phyloP scores from a whole-genome alignment of 2,888 invertebrate genomes.

The Heteromyza rotundicornis region DNA sequence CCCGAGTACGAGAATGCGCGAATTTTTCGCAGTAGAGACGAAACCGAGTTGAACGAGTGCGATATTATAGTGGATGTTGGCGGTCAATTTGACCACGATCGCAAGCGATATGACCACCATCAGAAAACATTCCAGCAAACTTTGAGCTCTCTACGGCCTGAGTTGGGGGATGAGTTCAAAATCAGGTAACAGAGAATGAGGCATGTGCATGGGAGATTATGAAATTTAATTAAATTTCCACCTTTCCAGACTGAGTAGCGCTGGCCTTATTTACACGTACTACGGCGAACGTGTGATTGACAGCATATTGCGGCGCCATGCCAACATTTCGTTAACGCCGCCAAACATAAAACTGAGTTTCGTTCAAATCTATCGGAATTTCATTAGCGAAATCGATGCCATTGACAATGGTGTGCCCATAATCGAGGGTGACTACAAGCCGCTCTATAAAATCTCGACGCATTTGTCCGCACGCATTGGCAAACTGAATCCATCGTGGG shows the following conservation, averaged over 20 bases:
- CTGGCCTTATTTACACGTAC: constrained; percentile 89
- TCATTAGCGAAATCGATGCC: constrained; percentile 94
- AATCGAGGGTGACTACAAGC: constrained; percentile 74
- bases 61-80: constrained; percentile 97
- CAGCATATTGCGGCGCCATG: constrained; percentile 64
- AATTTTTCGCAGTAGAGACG: constrained; percentile 75
- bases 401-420: constrained; percentile 96
- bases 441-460: constrained; percentile 79
- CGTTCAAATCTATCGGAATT: constrained; percentile 79
- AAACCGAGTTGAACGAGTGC: constrained; percentile 73
- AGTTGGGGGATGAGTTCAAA: constrained; percentile 67
- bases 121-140: constrained; percentile 79
- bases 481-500: constrained; percentile 86
- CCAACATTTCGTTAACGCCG: constrained; percentile 63
- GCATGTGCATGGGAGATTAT: no score
- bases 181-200: constrained; percentile 63
- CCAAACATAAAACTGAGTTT: constrained; percentile 68
- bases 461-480: constrained; percentile 78
- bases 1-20: constrained; percentile 81
- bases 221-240: neutral
- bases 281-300: constrained; percentile 84
- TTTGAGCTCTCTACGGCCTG: constrained; percentile 70
- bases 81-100: constrained; percentile 77
- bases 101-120: constrained; percentile 91
- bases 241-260: constrained; percentile 82